phyloP scores from a whole-genome alignment of 2,113 vertebrate species.

The Scomber japonicus region DNA sequence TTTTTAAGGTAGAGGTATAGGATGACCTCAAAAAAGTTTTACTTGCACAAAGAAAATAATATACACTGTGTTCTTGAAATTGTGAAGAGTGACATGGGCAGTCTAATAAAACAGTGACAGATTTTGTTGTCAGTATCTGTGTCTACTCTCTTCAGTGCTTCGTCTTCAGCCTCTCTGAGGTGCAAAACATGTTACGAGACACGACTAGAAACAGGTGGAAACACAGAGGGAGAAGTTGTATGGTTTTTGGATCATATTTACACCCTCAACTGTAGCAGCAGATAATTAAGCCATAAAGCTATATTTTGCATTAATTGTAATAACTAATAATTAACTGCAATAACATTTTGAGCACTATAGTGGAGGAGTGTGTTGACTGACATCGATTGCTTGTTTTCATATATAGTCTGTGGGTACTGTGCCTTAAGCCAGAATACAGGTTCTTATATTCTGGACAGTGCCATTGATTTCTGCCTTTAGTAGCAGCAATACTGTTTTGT shows the following conservation, averaged over 20 bases:
- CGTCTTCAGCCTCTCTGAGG: constrained; percentile 7
- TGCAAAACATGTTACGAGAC: constrained; percentile 6
- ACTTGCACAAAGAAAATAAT: neutral
- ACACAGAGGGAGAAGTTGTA: neutral
- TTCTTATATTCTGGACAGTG: neutral
- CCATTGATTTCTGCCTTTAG: neutral
- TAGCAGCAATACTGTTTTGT: no score
- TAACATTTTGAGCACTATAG: neutral
- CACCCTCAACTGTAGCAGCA: neutral
- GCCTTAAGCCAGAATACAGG: no score
- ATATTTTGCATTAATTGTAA: neutral
- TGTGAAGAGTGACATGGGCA: constrained; percentile 9
- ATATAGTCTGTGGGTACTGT: no score
- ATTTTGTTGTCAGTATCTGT: constrained; percentile 15
- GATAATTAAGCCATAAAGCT: no score
- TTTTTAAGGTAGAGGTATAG: neutral
- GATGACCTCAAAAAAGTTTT: neutral
- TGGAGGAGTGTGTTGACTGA: neutral
- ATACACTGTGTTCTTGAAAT: neutral
- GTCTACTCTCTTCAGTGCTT: constrained; percentile 27
- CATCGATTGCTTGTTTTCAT: neutral
- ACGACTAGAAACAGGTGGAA: constrained; percentile 5
- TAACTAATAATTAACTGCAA: neutral
- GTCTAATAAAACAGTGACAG: constrained; percentile 11
- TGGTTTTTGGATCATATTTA: neutral